Evolutionary conservation across 2,113 vertebrate species (phyloP).

Genomic region (Nyctibius bracteatus): DNA sequence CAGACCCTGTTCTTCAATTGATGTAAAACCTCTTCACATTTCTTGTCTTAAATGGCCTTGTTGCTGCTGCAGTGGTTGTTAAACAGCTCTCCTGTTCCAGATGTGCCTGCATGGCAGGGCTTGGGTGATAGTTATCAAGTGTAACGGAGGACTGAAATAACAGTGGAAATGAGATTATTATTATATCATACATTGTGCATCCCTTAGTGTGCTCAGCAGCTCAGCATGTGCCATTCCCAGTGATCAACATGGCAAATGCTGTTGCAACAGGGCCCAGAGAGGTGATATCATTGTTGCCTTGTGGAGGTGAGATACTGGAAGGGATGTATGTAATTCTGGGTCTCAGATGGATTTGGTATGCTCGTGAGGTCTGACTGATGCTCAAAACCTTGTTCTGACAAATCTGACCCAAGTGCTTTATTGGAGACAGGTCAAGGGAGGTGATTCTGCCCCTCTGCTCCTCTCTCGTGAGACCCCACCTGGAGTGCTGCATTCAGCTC

Average conservation of each 20-base stretch:
- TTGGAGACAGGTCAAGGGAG: no score
- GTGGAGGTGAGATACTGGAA: background rate
- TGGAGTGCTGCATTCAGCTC: no score
- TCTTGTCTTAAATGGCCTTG: background rate
- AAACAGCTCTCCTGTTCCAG: background rate
- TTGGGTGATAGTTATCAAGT: background rate
- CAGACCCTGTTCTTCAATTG: background rate
- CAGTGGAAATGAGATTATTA: background rate
- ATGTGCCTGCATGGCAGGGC: no score
- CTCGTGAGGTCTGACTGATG: background rate
- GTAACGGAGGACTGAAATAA: background rate
- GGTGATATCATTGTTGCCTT: accelerated
- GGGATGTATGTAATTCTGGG: background rate
- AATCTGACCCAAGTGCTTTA: background rate
- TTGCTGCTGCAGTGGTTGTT: background rate
- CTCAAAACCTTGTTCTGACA: background rate
- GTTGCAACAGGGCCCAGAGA: background rate
- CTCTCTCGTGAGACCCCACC: no score
- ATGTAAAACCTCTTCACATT: background rate
- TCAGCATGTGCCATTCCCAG: background rate
- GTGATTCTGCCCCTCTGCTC: no score
- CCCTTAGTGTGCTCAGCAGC: background rate
- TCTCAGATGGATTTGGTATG: background rate
- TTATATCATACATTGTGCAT: background rate
- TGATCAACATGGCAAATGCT: background rate